Conservation (phyloP, 1,140 invertebrate genomes). For the Caenorhabditis briggsae region DNA sequence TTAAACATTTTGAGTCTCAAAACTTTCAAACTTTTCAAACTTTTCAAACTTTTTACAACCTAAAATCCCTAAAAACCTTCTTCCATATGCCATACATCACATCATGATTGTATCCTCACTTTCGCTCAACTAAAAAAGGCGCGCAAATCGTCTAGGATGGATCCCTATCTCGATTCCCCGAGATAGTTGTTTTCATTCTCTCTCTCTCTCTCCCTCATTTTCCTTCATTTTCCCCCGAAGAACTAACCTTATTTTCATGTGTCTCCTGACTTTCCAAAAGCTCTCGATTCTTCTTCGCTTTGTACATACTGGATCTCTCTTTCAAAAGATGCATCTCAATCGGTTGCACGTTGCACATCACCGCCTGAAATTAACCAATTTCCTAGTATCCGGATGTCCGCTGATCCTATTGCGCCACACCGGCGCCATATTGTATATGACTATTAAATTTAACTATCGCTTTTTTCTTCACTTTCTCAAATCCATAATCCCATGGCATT, state of each 20-base stretch:
- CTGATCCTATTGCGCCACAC: no score
- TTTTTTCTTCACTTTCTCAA: no score
- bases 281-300: conserved; percentile 74
- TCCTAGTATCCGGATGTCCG: no score
- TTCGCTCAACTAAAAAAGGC: background rate
- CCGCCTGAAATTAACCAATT: conserved; percentile 81
- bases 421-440: no score
- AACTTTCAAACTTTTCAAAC: no score
- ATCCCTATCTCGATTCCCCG: background rate
- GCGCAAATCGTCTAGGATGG: conserved; percentile 1
- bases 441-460: no score
- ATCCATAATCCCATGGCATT: background rate
- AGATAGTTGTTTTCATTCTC: conserved; percentile 2
- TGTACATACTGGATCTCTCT: conserved; percentile 76
- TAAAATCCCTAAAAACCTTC: background rate
- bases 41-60: no score
- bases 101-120: conserved; percentile 1
- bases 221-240: background rate
- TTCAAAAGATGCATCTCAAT: conserved; percentile 77
- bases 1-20: no score
- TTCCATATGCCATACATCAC: background rate
- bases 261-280: conserved; percentile 75
- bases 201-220: background rate
- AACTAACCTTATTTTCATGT: conserved; percentile 76
- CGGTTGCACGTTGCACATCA: conserved; percentile 76